phyloP scores from a whole-genome alignment of 2,888 invertebrate genomes.

The Orthosia incerta region DNA sequence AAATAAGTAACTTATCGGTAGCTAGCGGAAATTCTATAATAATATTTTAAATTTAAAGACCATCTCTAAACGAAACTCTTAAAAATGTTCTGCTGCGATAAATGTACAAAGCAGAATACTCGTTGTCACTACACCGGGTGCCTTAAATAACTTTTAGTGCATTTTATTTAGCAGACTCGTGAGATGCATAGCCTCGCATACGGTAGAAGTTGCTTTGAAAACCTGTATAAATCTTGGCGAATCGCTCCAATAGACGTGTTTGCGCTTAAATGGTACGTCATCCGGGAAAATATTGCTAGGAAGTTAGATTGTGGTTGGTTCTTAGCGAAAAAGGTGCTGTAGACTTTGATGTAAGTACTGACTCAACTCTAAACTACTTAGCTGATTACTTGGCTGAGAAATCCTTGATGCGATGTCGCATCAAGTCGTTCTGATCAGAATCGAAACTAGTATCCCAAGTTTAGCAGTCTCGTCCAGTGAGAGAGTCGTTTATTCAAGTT shows the following conservation, averaged over 20 bases:
- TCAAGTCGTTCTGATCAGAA: too few species aligned
- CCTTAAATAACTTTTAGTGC: constrained; percentile 65
- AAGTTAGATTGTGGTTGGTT: constrained; percentile 19
- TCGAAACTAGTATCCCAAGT: too few species aligned
- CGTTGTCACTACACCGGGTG: constrained; percentile 34
- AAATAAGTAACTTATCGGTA: not conserved
- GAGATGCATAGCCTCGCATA: constrained; percentile 61
- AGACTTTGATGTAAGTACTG: not conserved
- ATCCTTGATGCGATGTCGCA: too few species aligned
- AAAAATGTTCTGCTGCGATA: constrained; percentile 29
- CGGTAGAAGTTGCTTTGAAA: constrained; percentile 70
- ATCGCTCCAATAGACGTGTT: constrained; percentile 73
- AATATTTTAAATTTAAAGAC: constrained; percentile 29
- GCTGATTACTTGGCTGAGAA: not conserved
- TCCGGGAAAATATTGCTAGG: constrained; percentile 68
- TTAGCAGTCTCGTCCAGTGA: too few species aligned
- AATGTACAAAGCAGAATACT: constrained; percentile 21
- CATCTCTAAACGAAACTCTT: constrained; percentile 8
- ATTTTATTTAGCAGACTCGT: constrained; percentile 66
- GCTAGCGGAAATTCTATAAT: not conserved
- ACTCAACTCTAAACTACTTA: not conserved
- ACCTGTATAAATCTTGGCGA: constrained; percentile 75
- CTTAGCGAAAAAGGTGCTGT: not conserved
- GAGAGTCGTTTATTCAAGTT: too few species aligned
- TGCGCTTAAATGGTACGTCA: constrained; percentile 72